Percentiles rank a stretch among this genome's conserved stretches.
phyloP scores from a whole-genome alignment of 2,888 invertebrate species.

The Hypomecis atomaria region DNA sequence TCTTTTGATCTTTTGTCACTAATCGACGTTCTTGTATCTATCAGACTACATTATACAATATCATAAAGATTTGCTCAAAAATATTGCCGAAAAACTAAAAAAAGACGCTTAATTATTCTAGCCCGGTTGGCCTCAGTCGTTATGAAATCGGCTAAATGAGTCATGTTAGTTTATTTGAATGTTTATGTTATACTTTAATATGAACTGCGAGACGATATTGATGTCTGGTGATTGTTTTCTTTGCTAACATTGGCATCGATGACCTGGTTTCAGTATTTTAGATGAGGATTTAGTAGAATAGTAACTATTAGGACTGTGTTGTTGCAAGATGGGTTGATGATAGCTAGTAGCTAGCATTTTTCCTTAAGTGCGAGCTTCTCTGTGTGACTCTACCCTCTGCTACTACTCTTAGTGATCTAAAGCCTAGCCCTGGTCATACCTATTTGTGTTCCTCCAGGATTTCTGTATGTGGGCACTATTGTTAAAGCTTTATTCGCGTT shows the following conservation, averaged over 20 bases:
- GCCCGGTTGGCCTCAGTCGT: slow-evolving; percentile 15
- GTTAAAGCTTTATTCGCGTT: too few relatives aligned
- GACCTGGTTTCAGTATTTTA: not conserved
- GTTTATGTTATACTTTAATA: slow-evolving; percentile 25
- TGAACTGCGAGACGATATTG: slow-evolving; percentile 19
- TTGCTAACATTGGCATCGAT: slow-evolving; percentile 8
- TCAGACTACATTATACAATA: slow-evolving; percentile 11
- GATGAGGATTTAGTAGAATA: too few relatives aligned
- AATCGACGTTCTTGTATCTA: slow-evolving; percentile 38
- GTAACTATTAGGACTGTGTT: too few relatives aligned
- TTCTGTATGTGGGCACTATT: too few relatives aligned
- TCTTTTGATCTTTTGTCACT: slow-evolving; percentile 51
- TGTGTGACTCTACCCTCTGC: too few relatives aligned
- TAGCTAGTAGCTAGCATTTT: too few relatives aligned
- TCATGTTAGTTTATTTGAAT: slow-evolving; percentile 19
- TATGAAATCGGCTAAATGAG: slow-evolving; percentile 22
- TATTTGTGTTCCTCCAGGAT: too few relatives aligned
- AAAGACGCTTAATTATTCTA: not conserved
- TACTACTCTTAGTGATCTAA: too few relatives aligned
- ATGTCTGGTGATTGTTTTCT: slow-evolving; percentile 20
- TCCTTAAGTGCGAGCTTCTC: too few relatives aligned
- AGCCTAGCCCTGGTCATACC: too few relatives aligned
- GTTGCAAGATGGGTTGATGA: too few relatives aligned
- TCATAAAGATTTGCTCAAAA: slow-evolving; percentile 24
- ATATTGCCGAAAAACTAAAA: slow-evolving; percentile 11